Evolutionary conservation across 2,797 vertebrate genomes (phyloP).

Genomic region (Clarias pachynema): DNA sequence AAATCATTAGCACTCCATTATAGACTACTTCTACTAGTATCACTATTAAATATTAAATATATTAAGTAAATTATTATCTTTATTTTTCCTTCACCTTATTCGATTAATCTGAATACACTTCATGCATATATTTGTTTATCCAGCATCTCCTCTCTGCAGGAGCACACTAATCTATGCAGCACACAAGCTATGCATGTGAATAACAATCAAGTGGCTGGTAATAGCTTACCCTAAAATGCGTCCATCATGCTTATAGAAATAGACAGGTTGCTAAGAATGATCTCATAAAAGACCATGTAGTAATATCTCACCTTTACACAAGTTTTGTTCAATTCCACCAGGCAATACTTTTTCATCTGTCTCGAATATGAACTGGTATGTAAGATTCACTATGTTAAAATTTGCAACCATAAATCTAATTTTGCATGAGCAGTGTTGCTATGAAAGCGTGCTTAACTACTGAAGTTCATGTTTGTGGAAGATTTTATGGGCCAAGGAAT

Average conservation of each 20-base stretch:
- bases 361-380: neutral
- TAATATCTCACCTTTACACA: constrained; percentile 9
- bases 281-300: constrained; percentile 17
- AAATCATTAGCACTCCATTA: neutral
- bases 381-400: neutral
- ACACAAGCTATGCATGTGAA: constrained; percentile 28
- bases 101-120: constrained; percentile 27
- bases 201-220: constrained; percentile 31
- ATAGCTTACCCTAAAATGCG: constrained; percentile 24
- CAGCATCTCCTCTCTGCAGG: constrained; percentile 21
- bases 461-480: neutral
- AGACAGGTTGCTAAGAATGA: constrained; percentile 60
- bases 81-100: neutral
- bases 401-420: neutral
- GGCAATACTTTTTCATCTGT: neutral
- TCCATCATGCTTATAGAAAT: constrained; percentile 30
- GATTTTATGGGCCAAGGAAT: neutral
- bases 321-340: neutral
- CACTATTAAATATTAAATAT: constrained; percentile 26
- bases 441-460: neutral
- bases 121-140: constrained; percentile 39
- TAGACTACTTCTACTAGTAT: neutral
- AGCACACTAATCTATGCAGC: constrained; percentile 37
- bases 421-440: neutral
- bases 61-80: constrained; percentile 10